Evolutionary conservation across 2,797 vertebrate species (phyloP), one percentile per base, ranked within the genome.

Genomic region (Naso thynnoides): DNA sequence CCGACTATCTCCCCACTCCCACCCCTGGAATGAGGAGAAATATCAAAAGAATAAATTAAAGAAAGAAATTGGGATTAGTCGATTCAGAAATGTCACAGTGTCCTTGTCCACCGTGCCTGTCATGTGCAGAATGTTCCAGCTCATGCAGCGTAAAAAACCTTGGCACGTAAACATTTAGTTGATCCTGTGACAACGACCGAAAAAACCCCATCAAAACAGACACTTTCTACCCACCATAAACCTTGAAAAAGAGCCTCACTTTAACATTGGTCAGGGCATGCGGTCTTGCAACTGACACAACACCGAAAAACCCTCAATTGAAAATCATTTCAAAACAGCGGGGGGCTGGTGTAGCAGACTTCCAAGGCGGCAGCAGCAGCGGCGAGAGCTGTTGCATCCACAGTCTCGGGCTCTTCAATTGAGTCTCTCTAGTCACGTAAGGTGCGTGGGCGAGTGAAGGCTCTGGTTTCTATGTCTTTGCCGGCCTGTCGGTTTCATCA

Each of bases 401-500:
- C 79, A 62, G 73, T 85, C 82, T 80, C 66, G n/a, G 56, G 76
- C 84, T 84, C 83, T 82, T 84, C 89, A 86, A 78, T 83, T 78
- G 82, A 92, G 79, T 65, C 79, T 88, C 83, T 87, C 87, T 72
- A 89, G 87, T 88, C 88, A 85, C 83, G 90, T 89, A 86, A 86
- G 85, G 79, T 81, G 91, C 82, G 90, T 92, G 89, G 91, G 90
- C 81, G 88, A 86, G 86, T 54, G 70, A 70, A 86, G 74, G 78
- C 88, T 89, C 86, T 56, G 77, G 74, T 88, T 87, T 90, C 88
- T 85, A 45, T 69, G 83, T 88, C 90, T 91, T 78, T 68, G 88
- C 86, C 74, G 86, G 90, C 81, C 90, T 85, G 89, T 82, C 81
- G 80, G 87, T 89, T 92, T 91, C 88, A 91, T 90, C 91, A 89